Evolutionary conservation across 2,113 vertebrate species (phyloP).

Genomic region (Dasyornis broadbenti): DNA sequence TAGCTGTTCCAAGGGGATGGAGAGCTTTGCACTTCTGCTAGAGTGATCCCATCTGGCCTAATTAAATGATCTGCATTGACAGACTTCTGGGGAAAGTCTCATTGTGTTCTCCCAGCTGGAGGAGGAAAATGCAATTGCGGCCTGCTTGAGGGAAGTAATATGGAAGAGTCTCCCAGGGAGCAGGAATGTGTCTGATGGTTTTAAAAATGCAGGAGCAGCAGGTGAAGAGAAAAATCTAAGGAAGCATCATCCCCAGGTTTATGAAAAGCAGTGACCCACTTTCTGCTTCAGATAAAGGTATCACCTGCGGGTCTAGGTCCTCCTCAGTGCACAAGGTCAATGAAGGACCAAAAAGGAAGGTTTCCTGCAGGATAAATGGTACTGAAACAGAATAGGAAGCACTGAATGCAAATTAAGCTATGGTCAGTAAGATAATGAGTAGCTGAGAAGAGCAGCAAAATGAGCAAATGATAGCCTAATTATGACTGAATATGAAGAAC

Average conservation of each 20-base stretch:
- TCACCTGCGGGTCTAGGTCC: not conserved
- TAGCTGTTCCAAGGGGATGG: not conserved
- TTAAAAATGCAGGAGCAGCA: constrained; percentile 39
- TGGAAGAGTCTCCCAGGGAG: not conserved
- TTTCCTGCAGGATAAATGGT: not conserved
- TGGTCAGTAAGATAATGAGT: not conserved
- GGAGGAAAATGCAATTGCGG: not conserved
- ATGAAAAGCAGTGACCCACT: constrained; percentile 10
- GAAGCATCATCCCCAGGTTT: not conserved
- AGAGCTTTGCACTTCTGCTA: constrained; percentile 5
- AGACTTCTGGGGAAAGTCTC: not conserved
- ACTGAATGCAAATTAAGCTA: not conserved
- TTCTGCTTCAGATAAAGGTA: constrained; percentile 3
- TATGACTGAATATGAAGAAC: not conserved
- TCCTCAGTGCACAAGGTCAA: not conserved
- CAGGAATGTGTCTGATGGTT: not conserved
- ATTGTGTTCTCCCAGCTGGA: constrained; percentile 8
- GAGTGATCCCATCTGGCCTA: constrained; percentile 10
- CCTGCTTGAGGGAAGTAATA: constrained; percentile 14
- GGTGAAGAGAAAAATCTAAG: not conserved
- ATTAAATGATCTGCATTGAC: constrained; percentile 30
- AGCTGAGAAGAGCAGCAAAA: not conserved
- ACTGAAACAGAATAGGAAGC: not conserved
- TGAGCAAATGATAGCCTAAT: not conserved
- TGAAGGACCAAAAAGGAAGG: not conserved